Percentiles rank a stretch among this genome's conserved stretches.
Evolutionary conservation across 35 echinoderm and acorn worm genomes (phyloP).

Genomic region (Hemicentrotus pulcherrimus): DNA sequence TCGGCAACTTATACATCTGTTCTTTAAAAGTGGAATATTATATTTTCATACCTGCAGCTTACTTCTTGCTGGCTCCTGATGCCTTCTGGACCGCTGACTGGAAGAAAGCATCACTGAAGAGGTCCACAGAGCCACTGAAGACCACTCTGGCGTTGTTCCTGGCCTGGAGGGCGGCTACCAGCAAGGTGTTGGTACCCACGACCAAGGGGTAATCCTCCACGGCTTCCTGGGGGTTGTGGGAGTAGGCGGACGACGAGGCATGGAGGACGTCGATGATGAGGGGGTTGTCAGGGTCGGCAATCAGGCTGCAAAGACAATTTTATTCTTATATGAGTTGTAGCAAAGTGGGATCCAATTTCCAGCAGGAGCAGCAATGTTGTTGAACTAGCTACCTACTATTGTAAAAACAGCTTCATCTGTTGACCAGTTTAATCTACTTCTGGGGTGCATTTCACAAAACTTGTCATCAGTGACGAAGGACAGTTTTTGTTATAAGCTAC

Average conservation of each 20-base stretch:
- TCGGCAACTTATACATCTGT: no score
- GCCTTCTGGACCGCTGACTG: conserved; percentile 88
- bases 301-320: conserved; percentile 62
- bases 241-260: conserved; percentile 84
- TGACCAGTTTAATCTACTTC: no score
- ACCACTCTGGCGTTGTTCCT: conserved; percentile 94
- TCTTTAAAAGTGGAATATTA: no score
- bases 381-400: no score
- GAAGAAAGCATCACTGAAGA: conserved; percentile 95
- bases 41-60: neutral
- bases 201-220: conserved; percentile 86
- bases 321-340: neutral
- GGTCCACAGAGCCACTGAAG: conserved; percentile 91
- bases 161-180: conserved; percentile 88
- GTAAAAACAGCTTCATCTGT: no score
- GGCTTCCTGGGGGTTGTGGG: conserved; percentile 74
- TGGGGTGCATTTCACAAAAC: no score
- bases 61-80: conserved; percentile 71
- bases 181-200: conserved; percentile 91
- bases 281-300: conserved; percentile 87
- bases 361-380: no score
- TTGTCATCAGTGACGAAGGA: no score
- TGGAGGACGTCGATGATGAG: conserved; percentile 87
- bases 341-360: no score
- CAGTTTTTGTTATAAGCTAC: no score